Evolutionary conservation across 2,888 invertebrate genomes (phyloP).

Genomic region (Mactromeris polynyma): DNA sequence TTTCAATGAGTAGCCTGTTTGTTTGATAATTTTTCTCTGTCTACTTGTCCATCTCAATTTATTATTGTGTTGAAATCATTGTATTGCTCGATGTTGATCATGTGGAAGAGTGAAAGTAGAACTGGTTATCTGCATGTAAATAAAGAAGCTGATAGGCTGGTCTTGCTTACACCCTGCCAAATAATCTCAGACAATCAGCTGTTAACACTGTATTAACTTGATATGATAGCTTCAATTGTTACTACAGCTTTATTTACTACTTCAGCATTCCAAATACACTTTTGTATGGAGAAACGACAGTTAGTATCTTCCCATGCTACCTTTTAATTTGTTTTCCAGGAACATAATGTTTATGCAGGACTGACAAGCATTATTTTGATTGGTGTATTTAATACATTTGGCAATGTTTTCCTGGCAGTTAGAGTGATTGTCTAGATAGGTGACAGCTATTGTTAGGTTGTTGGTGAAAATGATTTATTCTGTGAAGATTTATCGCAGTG

Average conservation of each 20-base stretch:
- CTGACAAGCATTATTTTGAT: conserved; percentile 1
- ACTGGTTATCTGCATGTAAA: too few species aligned
- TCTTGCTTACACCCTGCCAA: too few species aligned
- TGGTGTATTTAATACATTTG: conserved; percentile 10
- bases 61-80: neutral
- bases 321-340: neutral
- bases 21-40: neutral
- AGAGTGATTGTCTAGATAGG: neutral
- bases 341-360: neutral
- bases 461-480: neutral
- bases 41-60: neutral
- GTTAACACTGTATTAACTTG: neutral
- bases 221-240: neutral
- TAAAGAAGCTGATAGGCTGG: too few species aligned
- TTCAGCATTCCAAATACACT: neutral
- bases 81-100: too few species aligned
- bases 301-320: neutral
- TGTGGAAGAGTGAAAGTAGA: too few species aligned
- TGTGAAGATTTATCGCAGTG: neutral
- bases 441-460: neutral
- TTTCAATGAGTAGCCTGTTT: neutral
- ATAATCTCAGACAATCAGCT: too few species aligned
- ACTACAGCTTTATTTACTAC: neutral
- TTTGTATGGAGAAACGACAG: neutral
- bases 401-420: conserved; percentile 1